These are phyloP conservation scores for Mythimna loreyi DNA, from an alignment of 2,888 invertebrate species.

Conservation along the genomic window DNA sequence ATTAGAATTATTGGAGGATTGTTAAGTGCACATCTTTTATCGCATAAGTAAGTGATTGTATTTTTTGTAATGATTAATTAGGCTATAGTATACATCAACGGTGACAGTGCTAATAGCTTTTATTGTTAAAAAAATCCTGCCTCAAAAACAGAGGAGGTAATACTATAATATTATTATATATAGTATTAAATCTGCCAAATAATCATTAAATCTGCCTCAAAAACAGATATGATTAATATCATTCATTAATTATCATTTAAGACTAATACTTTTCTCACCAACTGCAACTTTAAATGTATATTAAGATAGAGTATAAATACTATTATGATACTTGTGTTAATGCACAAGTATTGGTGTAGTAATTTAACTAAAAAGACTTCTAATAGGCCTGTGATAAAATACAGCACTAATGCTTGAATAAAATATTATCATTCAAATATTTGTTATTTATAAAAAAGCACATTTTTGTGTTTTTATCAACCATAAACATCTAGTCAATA, in stretches of 20 bases:
- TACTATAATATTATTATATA: no score
- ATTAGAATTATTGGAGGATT: slow-evolving; percentile 99
- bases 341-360: neutral
- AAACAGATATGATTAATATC: no score
- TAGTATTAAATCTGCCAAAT: no score
- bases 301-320: neutral
- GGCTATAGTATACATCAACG: neutral
- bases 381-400: neutral
- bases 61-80: neutral
- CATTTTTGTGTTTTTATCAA: no score
- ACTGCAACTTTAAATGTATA: neutral
- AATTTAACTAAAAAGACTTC: neutral
- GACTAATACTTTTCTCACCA: neutral
- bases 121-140: no score
- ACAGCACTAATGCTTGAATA: neutral
- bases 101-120: no score
- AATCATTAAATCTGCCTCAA: no score
- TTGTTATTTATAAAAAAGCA: no score
- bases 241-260: no score
- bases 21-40: slow-evolving; percentile 98
- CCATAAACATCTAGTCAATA: neutral
- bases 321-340: neutral
- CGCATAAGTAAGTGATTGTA: slow-evolving; percentile 92
- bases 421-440: neutral
- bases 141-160: no score